Conservation (phyloP, 2,113 vertebrate species). For the Oryzias celebensis region DNA sequence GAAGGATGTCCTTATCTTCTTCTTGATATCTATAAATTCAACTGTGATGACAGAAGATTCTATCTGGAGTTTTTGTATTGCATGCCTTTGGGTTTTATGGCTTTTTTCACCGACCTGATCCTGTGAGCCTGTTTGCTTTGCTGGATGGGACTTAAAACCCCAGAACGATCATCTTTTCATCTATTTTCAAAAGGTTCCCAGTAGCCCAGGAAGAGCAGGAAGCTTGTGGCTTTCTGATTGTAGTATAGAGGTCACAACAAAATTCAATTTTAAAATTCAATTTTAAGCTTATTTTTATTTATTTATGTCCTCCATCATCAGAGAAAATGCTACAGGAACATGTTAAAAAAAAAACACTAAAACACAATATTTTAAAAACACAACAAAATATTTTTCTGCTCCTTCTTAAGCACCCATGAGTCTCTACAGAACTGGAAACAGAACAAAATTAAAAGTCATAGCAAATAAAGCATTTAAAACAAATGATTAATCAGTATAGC, state of each 20-base stretch:
- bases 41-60: background rate
- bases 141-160: conserved; percentile 6
- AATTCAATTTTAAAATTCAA: too few species aligned
- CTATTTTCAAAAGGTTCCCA: too few species aligned
- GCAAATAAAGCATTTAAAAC: background rate
- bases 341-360: too few species aligned
- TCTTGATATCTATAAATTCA: conserved; percentile 21
- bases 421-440: background rate
- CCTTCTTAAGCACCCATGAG: background rate
- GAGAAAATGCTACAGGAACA: too few species aligned
- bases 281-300: too few species aligned
- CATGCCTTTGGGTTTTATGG: conserved; percentile 1
- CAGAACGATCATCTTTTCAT: background rate
- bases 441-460: background rate
- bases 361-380: too few species aligned
- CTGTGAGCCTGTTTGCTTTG: background rate
- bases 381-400: background rate
- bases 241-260: too few species aligned
- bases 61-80: background rate
- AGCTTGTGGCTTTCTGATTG: too few species aligned
- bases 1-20: background rate
- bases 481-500: background rate
- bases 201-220: too few species aligned
- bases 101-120: background rate
- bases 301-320: too few species aligned